Evolutionary conservation across 1,140 invertebrate genomes (phyloP), one percentile per base, ranked within the genome.

Genomic region (Chrysoperla carnea): DNA sequence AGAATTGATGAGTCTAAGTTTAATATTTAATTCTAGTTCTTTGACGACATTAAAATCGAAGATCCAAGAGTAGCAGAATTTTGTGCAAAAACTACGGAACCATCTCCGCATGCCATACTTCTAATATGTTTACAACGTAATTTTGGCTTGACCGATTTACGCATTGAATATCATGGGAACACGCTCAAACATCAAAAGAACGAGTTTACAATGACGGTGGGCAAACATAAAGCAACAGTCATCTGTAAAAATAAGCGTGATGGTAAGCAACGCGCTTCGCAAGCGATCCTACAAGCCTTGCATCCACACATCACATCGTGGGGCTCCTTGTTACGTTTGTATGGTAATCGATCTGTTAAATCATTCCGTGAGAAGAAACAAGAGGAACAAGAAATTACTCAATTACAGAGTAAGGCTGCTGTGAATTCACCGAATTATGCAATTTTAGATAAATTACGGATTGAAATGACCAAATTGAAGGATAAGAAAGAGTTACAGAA

Each of bases 231-330:
- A 11, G 84, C 84, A 6, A 79, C 77, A n/a, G 84, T 89, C 13
- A 68, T 78, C 7, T 95, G 91, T 60, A 87, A 90, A 55, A 97
- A 96, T 64, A 97, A 97, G 64, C 78, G 89, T 52, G 91, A 93
- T 53, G 93, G 92, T n/a, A 97, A 97, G 61, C 93, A 98, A 58
- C 67, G 85, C 51, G 92, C 92, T 8, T 89, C 91, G 11, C 93
- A 97, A 64, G 78, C 85, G n/a, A 91, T 98, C 49, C 60, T 98
- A 28, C 84, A 94, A 61, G 71, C 73, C 29, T 62, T 94, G 23
- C 91, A 95, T 68, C 89, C 91, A 1, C 87, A 96, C 56, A 85
- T 96, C 33, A 76, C 73, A 8, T 90, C 81, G n/a, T 96, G 92
- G 89, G 92, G 92, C 33, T 92, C 90, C 0, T 67, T 98, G 23